These are phyloP conservation scores for Petrocephalus microphthalmus DNA, from an alignment of 2,113 vertebrate genomes.

Conservation along the genomic window DNA sequence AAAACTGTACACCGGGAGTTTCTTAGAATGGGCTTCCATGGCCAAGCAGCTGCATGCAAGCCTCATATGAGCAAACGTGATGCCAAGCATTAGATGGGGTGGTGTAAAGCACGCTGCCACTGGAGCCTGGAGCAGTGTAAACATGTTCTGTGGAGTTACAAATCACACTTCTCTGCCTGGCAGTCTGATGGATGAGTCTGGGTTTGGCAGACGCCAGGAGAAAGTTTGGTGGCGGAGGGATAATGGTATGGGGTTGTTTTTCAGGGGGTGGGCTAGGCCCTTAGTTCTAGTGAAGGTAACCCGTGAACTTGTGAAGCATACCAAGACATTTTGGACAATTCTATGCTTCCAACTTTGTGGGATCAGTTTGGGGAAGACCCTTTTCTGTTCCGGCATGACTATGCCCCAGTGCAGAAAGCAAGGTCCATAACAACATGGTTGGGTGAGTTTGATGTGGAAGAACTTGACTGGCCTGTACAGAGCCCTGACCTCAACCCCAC, in stretches of 20 bases:
- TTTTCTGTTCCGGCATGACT: neutral
- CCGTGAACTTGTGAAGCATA: too few relatives aligned
- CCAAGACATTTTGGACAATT: neutral
- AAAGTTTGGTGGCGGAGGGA: neutral
- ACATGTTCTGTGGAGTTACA: neutral
- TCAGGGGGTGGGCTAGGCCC: neutral
- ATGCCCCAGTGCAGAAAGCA: neutral
- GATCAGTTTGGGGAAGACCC: neutral
- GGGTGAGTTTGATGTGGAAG: neutral
- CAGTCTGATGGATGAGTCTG: neutral
- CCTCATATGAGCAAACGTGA: neutral
- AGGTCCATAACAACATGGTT: neutral
- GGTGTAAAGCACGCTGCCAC: neutral
- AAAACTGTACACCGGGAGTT: neutral
- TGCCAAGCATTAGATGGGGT: neutral
- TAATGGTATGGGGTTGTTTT: neutral
- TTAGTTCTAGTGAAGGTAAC: neutral
- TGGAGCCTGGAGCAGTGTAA: neutral
- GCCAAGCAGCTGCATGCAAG: neutral
- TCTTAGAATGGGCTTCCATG: neutral
- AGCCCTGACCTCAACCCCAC: too few relatives aligned
- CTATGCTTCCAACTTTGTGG: neutral
- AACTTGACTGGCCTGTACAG: neutral
- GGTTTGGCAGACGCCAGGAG: neutral
- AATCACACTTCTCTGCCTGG: neutral